These are phyloP conservation scores for Tupaia tana DNA, from an alignment of 2,113 vertebrate species.

Conservation along the genomic window DNA sequence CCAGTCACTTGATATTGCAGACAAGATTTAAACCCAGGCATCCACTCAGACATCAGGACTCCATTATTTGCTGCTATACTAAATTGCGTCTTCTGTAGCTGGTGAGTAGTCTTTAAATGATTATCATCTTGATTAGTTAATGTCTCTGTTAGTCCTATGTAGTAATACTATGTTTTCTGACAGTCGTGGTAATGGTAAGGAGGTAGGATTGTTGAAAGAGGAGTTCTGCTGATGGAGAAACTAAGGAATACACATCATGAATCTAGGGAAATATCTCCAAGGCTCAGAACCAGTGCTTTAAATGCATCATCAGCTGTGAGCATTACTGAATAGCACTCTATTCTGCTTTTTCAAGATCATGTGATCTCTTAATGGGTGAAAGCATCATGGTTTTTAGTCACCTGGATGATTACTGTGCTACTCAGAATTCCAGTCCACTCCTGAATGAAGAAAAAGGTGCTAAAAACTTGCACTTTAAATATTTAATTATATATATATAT, in stretches of 20 bases:
- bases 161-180: neutral
- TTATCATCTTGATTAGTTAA: neutral
- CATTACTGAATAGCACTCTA: neutral
- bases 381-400: neutral
- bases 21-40: neutral
- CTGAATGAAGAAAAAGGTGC: too few relatives aligned
- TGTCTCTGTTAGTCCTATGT: too few relatives aligned
- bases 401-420: neutral
- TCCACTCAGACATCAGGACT: neutral
- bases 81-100: accelerated
- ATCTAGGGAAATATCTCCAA: neutral
- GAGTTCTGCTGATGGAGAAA: neutral
- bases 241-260: accelerated
- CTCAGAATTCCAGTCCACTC: neutral
- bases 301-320: neutral
- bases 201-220: accelerated
- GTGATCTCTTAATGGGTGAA: neutral
- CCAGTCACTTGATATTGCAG: neutral
- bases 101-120: neutral
- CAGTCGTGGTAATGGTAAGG: accelerated
- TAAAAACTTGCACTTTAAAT: too few relatives aligned
- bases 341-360: neutral
- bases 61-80: accelerated
- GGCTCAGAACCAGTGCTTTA: neutral
- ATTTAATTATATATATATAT: too few relatives aligned